Evolutionary conservation across 2,113 vertebrate species (phyloP).

Genomic region (Accipiter virgatus): DNA sequence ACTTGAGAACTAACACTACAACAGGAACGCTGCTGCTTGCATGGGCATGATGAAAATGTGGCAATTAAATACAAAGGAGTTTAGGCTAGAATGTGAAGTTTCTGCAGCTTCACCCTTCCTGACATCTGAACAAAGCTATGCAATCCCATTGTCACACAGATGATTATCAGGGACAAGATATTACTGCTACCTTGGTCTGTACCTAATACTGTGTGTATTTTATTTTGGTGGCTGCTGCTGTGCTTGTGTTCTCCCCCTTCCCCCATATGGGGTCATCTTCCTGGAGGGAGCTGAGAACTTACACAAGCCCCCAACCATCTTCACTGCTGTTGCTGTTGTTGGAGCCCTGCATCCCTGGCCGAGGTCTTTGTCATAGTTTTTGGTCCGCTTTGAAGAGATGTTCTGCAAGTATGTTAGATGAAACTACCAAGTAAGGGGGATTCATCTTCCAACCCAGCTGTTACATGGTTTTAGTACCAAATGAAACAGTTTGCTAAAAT

Average conservation of each 20-base stretch:
- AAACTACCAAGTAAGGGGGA: background rate
- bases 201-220: fast-evolving
- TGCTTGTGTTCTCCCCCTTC: background rate
- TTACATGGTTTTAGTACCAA: background rate
- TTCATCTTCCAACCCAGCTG: background rate
- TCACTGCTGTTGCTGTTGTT: background rate
- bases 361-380: fast-evolving
- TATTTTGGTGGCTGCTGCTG: background rate
- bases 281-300: too few relatives aligned
- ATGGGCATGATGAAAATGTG: background rate
- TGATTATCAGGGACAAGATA: background rate
- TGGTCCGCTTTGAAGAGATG: background rate
- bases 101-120: background rate
- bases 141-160: fast-evolving
- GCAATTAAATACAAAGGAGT: fast-evolving
- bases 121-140: background rate
- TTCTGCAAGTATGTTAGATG: background rate
- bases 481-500: background rate
- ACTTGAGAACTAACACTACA: background rate
- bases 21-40: background rate
- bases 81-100: background rate
- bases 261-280: too few relatives aligned
- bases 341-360: background rate
- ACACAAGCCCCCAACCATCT: background rate
- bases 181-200: too few relatives aligned